Evolutionary conservation across 1,140 invertebrate genomes (phyloP).

Genomic region (Phenacoccus solenopsis): DNA sequence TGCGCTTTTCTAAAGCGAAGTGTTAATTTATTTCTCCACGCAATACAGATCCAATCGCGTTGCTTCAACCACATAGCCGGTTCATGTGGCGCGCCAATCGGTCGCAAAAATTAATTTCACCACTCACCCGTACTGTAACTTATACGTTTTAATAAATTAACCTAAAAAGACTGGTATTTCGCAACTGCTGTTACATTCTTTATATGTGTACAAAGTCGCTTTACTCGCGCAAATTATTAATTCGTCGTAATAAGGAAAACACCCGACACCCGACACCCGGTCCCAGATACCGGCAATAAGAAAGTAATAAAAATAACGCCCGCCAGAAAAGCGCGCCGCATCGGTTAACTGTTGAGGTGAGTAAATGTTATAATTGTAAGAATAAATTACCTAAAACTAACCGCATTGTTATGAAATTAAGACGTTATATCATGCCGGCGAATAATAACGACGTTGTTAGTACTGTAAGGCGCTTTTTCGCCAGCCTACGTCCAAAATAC

Average conservation of each 20-base stretch:
- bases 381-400: background rate
- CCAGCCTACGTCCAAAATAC: background rate
- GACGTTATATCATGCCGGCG: background rate
- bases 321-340: background rate
- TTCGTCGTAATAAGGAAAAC: background rate
- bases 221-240: too few species aligned
- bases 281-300: background rate
- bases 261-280: background rate
- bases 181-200: too few species aligned
- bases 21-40: too few species aligned
- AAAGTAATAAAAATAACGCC: background rate
- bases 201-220: too few species aligned
- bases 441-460: background rate
- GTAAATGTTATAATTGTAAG: background rate
- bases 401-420: slow-evolving; percentile 2
- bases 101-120: too few species aligned
- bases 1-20: too few species aligned
- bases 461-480: background rate
- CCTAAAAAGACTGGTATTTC: too few species aligned
- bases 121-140: too few species aligned
- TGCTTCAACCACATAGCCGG: too few species aligned
- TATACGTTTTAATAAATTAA: too few species aligned
- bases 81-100: too few species aligned
- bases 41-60: too few species aligned
- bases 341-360: background rate